Evolutionary conservation across 64 coral and sea anemone species (phyloP), one percentile per base, ranked within the genome.

Genomic region (Actinia tenebrosa): DNA sequence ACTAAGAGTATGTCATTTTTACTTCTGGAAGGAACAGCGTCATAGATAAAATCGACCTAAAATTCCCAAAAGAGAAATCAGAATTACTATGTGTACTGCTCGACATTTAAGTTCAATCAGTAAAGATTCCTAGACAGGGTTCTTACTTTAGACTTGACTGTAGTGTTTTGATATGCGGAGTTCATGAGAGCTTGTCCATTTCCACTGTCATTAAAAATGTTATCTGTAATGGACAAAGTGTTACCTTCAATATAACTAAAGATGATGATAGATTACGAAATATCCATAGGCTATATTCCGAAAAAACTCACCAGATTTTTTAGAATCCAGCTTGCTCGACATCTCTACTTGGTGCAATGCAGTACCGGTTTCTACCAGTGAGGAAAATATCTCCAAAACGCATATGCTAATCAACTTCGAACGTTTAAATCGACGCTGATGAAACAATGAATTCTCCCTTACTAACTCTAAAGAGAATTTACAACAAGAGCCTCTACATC

Each of bases 1-100:
- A 97, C 94, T 60, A 97, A 64, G 16, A 84, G 80, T 77, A 97
- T 87, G 89, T 97, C 94, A 68, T 93, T 87, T 85, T 93, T 93
- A 78, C 94, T 97, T 88, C 80, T 80, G 16, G 44, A 68, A 3
- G 94, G 91, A 15, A 93, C 88, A 27, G 91, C 94, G 20, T 89
- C 94, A 55, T 84, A 87, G 80, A 97, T 93, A 64, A 97, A 97
- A 22, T 56, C 91, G 64, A 97, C 92, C 94, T 97, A 37, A 20
- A 84, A 75, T 75, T 11, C 27, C 66, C 26, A 20, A 80, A 22
- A 87, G 30, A 64, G 1, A 79, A 52, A 7, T 79, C 0, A 87
- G 64, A 66, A 69, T 66, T 37, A 44, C 15, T 54, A 78, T 14
- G 23, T 37, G 10, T 19, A 50, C 45, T 42, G 18, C 13, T 45